Conservation (phyloP, 2,113 vertebrate species). For the Scolopax mira region DNA sequence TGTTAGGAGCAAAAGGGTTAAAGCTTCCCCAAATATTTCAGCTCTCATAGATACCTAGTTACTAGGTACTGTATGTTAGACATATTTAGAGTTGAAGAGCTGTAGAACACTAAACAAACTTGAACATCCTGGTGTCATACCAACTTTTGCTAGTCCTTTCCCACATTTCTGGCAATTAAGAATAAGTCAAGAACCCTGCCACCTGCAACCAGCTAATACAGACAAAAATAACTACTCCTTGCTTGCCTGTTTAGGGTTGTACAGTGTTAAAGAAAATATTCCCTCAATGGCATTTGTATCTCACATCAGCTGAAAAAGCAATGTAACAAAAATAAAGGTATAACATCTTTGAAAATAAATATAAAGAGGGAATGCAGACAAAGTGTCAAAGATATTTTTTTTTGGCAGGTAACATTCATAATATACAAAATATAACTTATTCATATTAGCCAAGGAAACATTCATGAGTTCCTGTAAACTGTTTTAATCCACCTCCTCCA, state of each 20-base stretch:
- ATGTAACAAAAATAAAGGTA: slow-evolving; percentile 80
- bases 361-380: slow-evolving; percentile 69
- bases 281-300: slow-evolving; percentile 72
- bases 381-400: slow-evolving; percentile 58
- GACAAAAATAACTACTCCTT: slow-evolving; percentile 48
- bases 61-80: slow-evolving; percentile 65
- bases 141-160: background rate
- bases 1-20: slow-evolving; percentile 61
- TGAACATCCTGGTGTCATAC: slow-evolving; percentile 40
- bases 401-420: slow-evolving; percentile 71
- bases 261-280: slow-evolving; percentile 70
- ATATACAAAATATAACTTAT: slow-evolving; percentile 66
- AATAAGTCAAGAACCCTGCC: slow-evolving; percentile 66
- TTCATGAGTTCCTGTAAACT: slow-evolving; percentile 44
- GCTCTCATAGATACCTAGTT: slow-evolving; percentile 65
- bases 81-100: slow-evolving; percentile 31
- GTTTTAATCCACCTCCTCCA: slow-evolving; percentile 96
- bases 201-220: slow-evolving; percentile 62
- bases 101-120: slow-evolving; percentile 38
- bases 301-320: slow-evolving; percentile 68
- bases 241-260: slow-evolving; percentile 60
- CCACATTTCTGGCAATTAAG: slow-evolving; percentile 53
- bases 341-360: slow-evolving; percentile 75
- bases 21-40: slow-evolving; percentile 54
- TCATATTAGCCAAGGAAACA: slow-evolving; percentile 60